These are phyloP conservation scores for Actinernus sp. DNA, from an alignment of 92 coral and sea anemone species.

Conservation along the genomic window DNA sequence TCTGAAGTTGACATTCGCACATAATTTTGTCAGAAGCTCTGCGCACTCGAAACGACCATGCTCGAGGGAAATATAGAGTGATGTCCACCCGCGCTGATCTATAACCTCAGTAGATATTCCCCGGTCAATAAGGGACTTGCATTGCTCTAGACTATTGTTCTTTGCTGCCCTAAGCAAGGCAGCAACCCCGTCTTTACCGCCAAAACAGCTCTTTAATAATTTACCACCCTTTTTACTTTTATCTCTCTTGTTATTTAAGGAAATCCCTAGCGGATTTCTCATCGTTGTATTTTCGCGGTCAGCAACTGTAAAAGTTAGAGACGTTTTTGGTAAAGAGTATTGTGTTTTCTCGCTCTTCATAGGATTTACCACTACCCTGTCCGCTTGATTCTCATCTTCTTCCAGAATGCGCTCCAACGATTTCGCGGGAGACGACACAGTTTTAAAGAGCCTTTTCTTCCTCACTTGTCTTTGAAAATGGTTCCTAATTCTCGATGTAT, in stretches of 20 bases:
- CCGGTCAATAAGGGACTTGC: constrained; percentile 40
- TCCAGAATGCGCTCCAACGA: no score
- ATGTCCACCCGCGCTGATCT: constrained; percentile 74
- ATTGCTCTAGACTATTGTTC: constrained; percentile 42
- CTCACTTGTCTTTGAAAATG: no score
- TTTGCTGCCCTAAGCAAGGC: constrained; percentile 83
- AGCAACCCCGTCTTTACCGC: constrained; percentile 25
- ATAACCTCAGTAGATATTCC: constrained; percentile 66
- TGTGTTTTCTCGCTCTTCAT: no score
- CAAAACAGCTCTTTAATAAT: background rate
- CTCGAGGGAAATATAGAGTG: constrained; percentile 69
- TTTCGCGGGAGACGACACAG: no score
- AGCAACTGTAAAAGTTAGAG: background rate
- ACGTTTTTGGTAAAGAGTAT: background rate
- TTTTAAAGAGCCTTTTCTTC: background rate
- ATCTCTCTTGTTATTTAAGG: background rate
- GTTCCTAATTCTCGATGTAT: no score
- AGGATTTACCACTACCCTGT: no score
- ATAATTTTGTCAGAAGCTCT: constrained; percentile 48
- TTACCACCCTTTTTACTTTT: background rate
- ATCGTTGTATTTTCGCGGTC: background rate
- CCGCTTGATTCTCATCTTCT: no score
- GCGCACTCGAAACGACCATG: constrained; percentile 70
- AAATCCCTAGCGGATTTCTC: no score
- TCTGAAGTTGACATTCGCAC: constrained; percentile 64